phyloP scores from a whole-genome alignment of 2,888 invertebrate genomes.

The Drosophila kambysellisi region DNA sequence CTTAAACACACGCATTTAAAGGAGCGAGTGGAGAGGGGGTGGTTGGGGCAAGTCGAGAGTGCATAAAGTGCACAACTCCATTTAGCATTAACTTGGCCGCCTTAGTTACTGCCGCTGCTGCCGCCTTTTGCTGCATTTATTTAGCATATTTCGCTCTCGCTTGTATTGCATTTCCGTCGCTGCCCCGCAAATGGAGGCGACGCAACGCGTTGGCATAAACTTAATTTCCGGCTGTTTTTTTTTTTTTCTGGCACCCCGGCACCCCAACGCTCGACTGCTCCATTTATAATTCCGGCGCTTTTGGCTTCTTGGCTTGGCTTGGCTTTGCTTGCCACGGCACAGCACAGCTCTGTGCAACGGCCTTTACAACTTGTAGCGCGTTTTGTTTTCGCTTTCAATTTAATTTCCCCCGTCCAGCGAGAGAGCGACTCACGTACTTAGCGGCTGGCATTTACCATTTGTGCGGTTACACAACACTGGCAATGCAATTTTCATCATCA shows the following conservation, averaged over 20 bases:
- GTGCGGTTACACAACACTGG: slow-evolving; percentile 36
- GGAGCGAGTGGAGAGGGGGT: not conserved
- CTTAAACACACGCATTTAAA: slow-evolving; percentile 39
- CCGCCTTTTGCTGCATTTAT: slow-evolving; percentile 48
- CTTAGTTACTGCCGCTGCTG: slow-evolving; percentile 35
- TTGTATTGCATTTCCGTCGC: slow-evolving; percentile 71
- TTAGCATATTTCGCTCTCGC: slow-evolving; percentile 70
- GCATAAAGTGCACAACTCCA: slow-evolving; percentile 72
- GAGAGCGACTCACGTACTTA: slow-evolving; percentile 64
- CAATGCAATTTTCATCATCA: slow-evolving; percentile 50
- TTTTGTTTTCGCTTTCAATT: slow-evolving; percentile 76
- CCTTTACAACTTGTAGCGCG: slow-evolving; percentile 68
- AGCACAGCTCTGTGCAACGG: not conserved
- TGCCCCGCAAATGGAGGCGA: slow-evolving; percentile 31
- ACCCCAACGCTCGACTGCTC: slow-evolving; percentile 43
- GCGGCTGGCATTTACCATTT: slow-evolving; percentile 59
- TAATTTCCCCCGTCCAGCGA: slow-evolving; percentile 66
- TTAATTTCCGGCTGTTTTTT: slow-evolving; percentile 64
- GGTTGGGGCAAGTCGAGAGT: slow-evolving; percentile 2
- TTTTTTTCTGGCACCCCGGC: slow-evolving; percentile 31
- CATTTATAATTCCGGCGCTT: slow-evolving; percentile 64
- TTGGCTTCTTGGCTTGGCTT: slow-evolving; percentile 23
- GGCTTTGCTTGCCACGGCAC: slow-evolving; percentile 4
- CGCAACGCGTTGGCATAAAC: slow-evolving; percentile 65
- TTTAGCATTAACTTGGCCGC: slow-evolving; percentile 66